Conservation (phyloP, 2,113 vertebrate species). For the Passer domesticus region DNA sequence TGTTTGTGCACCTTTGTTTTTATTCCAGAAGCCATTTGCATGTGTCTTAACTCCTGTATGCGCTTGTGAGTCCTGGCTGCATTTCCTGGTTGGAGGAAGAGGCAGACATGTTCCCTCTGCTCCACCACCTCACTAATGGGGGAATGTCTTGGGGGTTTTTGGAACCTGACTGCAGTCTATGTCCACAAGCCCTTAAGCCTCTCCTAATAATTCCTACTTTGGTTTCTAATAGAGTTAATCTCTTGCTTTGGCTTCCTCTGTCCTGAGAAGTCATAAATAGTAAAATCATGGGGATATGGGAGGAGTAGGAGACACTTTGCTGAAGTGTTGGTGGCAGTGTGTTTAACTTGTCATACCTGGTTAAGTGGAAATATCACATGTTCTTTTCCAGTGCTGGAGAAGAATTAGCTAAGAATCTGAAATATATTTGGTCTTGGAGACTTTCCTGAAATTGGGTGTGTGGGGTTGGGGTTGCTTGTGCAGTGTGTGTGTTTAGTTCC, state of each 20-base stretch:
- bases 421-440: background rate
- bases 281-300: background rate
- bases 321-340: background rate
- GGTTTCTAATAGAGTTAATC: background rate
- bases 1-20: background rate
- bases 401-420: background rate
- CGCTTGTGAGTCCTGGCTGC: background rate
- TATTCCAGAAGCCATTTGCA: background rate
- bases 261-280: background rate
- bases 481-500: rapidly evolving
- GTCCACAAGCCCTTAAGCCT: background rate
- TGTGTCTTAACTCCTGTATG: background rate
- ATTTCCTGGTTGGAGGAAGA: background rate
- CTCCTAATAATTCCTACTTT: background rate
- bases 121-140: no score
- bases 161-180: background rate
- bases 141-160: background rate
- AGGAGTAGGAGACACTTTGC: background rate
- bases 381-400: background rate
- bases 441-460: background rate
- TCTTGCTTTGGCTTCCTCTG: background rate
- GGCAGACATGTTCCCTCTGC: background rate
- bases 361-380: background rate
- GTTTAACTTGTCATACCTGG: background rate
- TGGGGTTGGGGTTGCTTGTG: background rate